These are phyloP conservation scores for Andricus curvator DNA, from an alignment of 2,888 invertebrate genomes.

Conservation along the genomic window DNA sequence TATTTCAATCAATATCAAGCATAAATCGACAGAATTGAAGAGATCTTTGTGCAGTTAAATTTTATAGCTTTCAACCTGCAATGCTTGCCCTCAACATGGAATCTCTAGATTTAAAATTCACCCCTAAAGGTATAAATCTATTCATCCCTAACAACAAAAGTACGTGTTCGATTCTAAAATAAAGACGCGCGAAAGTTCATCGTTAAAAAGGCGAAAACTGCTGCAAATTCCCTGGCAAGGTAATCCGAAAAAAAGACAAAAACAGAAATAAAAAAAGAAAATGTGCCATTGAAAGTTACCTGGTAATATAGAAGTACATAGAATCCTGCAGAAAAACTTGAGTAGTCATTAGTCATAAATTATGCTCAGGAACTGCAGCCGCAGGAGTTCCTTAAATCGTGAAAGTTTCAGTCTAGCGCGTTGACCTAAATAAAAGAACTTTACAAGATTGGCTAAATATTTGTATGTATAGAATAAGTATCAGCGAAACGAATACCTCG, in stretches of 20 bases:
- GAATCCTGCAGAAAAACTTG: not conserved
- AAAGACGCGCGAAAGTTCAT: not conserved
- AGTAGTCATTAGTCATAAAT: not conserved
- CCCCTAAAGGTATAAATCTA: not conserved
- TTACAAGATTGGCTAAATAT: constrained; percentile 36
- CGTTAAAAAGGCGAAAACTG: not conserved
- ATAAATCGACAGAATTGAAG: not conserved
- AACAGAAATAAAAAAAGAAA: not conserved
- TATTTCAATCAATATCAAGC: not conserved
- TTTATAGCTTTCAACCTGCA: not conserved
- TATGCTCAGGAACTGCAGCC: not conserved
- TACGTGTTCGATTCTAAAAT: not conserved
- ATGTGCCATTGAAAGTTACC: not conserved
- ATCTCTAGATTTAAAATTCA: not conserved
- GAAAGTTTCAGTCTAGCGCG: constrained; percentile 35
- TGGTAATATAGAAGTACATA: not conserved
- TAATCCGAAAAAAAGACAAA: not conserved
- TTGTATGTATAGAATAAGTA: constrained; percentile 18
- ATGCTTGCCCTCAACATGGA: not conserved
- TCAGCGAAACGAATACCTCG: constrained; percentile 19
- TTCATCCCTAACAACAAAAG: not conserved
- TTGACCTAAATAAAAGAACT: constrained; percentile 27
- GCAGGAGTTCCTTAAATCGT: constrained; percentile 9
- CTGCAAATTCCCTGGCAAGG: not conserved
- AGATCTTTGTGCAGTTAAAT: not conserved